These are phyloP conservation scores for Azemiops feae DNA, from an alignment of 2,113 vertebrate species.

Conservation along the genomic window DNA sequence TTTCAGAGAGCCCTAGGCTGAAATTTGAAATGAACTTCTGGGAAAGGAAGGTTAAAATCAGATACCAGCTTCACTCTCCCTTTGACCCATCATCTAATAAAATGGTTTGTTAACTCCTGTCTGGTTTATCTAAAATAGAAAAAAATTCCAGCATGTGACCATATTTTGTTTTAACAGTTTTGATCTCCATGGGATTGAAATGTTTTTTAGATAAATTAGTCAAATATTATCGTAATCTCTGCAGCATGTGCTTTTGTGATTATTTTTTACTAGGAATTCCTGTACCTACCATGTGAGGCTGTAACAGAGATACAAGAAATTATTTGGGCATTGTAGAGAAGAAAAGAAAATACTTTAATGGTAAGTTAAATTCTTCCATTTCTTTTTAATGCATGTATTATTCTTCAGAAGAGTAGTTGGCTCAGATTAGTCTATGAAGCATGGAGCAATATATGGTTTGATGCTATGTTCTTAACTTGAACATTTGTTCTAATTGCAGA, in stretches of 20 bases:
- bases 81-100: not conserved
- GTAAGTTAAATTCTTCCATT: not conserved
- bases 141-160: not conserved
- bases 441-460: not conserved
- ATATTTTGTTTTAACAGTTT: not conserved
- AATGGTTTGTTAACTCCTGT: not conserved
- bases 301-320: slow-evolving; percentile 4
- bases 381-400: not conserved
- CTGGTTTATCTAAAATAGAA: not conserved
- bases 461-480: not conserved
- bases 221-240: not conserved
- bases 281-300: slow-evolving; percentile 8
- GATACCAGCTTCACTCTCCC: not conserved
- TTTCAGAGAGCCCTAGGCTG: not conserved
- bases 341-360: slow-evolving; percentile 1
- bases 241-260: not conserved
- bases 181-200: not conserved
- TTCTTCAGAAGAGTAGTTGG: not conserved
- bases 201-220: not conserved
- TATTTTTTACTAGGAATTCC: not conserved
- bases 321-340: not conserved
- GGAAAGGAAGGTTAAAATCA: not conserved
- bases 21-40: not conserved
- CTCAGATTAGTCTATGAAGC: not conserved
- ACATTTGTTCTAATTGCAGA: not conserved